Conservation (phyloP, 2,113 vertebrate genomes). For the Canis aureus region DNA sequence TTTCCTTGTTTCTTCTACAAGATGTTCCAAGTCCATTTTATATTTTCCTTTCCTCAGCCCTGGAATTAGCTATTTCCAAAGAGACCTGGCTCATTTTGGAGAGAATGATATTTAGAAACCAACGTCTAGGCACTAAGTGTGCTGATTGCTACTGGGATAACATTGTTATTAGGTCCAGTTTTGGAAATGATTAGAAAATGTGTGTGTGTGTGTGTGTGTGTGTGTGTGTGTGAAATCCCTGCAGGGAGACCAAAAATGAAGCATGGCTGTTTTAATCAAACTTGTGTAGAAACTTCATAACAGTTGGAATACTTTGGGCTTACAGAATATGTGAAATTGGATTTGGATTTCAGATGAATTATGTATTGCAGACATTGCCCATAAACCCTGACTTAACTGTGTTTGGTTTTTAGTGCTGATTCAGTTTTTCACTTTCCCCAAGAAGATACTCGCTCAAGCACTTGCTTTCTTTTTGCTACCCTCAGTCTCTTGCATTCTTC, state of each 20-base stretch:
- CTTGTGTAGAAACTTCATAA: not conserved
- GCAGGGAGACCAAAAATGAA: slow-evolving; percentile 17
- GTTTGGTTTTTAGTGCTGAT: not conserved
- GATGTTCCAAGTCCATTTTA: not conserved
- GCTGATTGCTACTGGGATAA: not conserved
- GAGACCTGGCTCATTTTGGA: not conserved
- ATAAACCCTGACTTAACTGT: not conserved
- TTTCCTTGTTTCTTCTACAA: not conserved
- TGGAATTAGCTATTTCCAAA: slow-evolving; percentile 1
- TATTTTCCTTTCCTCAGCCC: not conserved
- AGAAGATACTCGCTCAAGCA: not conserved
- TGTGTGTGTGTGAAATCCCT: not conserved
- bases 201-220: not conserved
- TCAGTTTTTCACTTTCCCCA: not conserved
- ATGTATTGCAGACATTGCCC: not conserved
- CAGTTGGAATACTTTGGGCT: not conserved
- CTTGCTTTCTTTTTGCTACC: not conserved
- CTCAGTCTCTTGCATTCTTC: not conserved
- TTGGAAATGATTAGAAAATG: slow-evolving; percentile 30
- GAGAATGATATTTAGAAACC: not conserved
- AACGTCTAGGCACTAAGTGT: not conserved
- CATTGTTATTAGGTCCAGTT: not conserved
- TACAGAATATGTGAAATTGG: not conserved
- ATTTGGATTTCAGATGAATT: not conserved
- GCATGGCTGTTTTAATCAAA: not conserved